These are phyloP conservation scores for Balaenoptera acutorostrata DNA, from an alignment of 2,113 vertebrate genomes.

Conservation along the genomic window DNA sequence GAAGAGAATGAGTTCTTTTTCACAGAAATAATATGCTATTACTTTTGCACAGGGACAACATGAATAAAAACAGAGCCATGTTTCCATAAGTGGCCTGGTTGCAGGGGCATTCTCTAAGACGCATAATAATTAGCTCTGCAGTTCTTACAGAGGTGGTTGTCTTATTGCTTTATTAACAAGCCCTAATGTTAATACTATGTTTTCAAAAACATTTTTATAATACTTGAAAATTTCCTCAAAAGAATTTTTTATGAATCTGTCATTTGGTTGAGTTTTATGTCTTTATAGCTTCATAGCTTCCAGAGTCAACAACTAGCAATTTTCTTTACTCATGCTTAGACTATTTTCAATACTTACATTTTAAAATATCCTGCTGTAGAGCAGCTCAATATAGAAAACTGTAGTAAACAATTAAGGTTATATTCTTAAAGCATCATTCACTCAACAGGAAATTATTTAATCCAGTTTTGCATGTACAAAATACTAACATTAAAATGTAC, in stretches of 20 bases:
- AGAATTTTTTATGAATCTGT: not conserved
- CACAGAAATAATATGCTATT: not conserved
- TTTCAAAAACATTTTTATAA: conserved; percentile 39
- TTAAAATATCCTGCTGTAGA: conserved; percentile 1
- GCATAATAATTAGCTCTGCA: conserved; percentile 35
- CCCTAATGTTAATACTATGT: not conserved
- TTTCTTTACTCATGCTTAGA: conserved; percentile 30
- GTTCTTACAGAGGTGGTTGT: not conserved
- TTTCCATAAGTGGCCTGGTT: not conserved
- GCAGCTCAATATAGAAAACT: conserved; percentile 13
- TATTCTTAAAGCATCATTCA: conserved; percentile 30
- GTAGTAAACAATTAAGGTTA: not conserved
- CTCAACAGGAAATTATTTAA: not conserved
- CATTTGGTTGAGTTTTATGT: not conserved
- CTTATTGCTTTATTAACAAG: not conserved
- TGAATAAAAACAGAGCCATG: not conserved
- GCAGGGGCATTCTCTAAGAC: not conserved
- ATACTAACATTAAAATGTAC: conserved; percentile 58
- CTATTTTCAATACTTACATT: not conserved
- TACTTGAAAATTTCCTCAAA: not conserved
- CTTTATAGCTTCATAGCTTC: not conserved
- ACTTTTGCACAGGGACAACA: not conserved
- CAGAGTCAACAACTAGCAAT: conserved; percentile 31
- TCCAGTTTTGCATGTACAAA: conserved; percentile 22
- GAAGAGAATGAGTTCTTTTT: not conserved